Percentiles rank a stretch among this genome's conserved stretches.
Evolutionary conservation across 1,140 invertebrate species (phyloP).

Genomic region (Geopemphigus sp.): DNA sequence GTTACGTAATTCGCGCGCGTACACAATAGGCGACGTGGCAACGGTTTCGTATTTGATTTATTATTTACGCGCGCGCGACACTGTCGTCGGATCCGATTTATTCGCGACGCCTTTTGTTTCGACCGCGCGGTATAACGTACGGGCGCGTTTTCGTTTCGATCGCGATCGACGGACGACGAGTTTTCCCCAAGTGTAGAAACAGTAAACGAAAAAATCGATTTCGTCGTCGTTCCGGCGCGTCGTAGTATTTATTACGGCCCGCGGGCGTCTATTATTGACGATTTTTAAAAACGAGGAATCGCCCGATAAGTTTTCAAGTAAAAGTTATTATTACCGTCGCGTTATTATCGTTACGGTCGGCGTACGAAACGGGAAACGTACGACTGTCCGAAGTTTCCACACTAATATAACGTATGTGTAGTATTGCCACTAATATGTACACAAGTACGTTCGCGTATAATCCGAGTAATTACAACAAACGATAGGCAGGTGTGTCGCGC

Average conservation of each 20-base stretch:
- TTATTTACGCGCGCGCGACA: too few relatives aligned
- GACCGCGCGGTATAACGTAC: neutral
- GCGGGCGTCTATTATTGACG: too few relatives aligned
- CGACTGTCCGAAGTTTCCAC: neutral
- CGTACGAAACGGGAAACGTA: neutral
- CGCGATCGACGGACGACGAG: neutral
- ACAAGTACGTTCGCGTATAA: neutral
- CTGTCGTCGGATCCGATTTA: neutral
- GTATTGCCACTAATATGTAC: neutral
- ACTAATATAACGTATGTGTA: too few relatives aligned
- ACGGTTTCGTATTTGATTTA: neutral
- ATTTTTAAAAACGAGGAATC: neutral
- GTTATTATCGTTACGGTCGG: neutral
- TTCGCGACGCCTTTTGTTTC: neutral
- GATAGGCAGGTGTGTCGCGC: neutral
- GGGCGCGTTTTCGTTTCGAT: neutral
- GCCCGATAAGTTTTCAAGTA: neutral
- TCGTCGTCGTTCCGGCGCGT: too few relatives aligned
- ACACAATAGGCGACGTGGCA: neutral
- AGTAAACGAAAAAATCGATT: too few relatives aligned
- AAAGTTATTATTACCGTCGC: too few relatives aligned
- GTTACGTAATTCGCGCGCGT: neutral
- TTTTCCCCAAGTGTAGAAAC: too few relatives aligned
- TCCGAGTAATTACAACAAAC: slow-evolving; percentile 11
- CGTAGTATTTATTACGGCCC: too few relatives aligned